Evolutionary conservation across 2,113 vertebrate genomes (phyloP), one percentile per base, ranked within the genome.

Genomic region (Lucifuga dentata): DNA sequence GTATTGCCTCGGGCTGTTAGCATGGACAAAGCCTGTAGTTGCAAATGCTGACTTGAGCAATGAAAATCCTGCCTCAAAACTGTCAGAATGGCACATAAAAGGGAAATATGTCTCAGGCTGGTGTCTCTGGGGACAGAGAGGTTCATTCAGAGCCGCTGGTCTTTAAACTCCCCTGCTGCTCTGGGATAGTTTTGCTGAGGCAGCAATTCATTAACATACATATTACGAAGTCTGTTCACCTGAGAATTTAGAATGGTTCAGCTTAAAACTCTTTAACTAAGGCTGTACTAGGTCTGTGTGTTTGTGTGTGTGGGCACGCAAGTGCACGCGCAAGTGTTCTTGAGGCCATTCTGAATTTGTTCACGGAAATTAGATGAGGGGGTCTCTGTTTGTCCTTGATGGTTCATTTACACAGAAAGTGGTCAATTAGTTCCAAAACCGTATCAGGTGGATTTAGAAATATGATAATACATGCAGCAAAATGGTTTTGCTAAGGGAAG

Each of bases 141-240:
- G 58, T 46, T 76, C 60, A 45, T 19, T 46, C 50, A 35, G 62
- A 29, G 32, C 56, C 21, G 38, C 33, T 41, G 53, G 53, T 62
- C 56, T 75, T 65, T 71, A 58, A 60, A 73, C 46, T 52, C 23
- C 15, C 23, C 11, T 64, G 39, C 53, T 59, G 55, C 57, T 32
- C n/a, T 60, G 17, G 20, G 33, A n/a, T 15, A 57, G 61, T 65
- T 85, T 71, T 75, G 74, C 85, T 83, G 79, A 87, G 65, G 72
- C 79, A 74, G 76, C 69, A 3, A 73, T 81, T 86, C 79, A 86
- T 90, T 90, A 84, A 78, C 86, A 90, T 86, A 88, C 74, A 87
- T 83, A 90, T 83, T 67, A 83, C 72, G 62, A 62, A 26, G 60
- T 68, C 20, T 53, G 24, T 40, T 63, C 71, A 26, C 73, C 21